phyloP scores from a whole-genome alignment of 1,140 invertebrate species.

The Pseudomyrmex gracilis region DNA sequence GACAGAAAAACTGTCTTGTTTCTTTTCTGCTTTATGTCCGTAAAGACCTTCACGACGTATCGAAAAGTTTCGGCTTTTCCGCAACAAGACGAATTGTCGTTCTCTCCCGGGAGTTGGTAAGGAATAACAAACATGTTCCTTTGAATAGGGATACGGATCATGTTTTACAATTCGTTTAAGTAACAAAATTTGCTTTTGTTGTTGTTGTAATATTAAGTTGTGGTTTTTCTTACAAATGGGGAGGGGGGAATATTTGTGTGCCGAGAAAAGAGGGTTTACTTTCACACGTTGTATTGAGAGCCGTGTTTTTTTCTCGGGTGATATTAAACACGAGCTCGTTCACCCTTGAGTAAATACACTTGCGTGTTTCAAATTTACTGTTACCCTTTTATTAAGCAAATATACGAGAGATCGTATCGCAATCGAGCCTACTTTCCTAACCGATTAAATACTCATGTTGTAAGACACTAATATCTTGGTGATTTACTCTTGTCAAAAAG shows the following conservation, averaged over 20 bases:
- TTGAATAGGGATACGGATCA: neutral
- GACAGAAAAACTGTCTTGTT: conserved; percentile 6
- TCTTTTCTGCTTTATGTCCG: neutral
- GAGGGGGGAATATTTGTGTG: neutral
- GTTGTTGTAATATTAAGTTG: neutral
- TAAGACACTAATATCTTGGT: neutral
- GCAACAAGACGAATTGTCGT: neutral
- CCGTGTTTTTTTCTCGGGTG: neutral
- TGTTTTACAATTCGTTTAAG: neutral
- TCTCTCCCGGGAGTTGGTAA: neutral
- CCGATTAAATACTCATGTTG: conserved; percentile 36
- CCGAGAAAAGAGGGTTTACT: conserved; percentile 1
- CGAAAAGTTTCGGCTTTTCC: neutral
- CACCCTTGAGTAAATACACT: conserved; percentile 7
- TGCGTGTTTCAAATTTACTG: conserved; percentile 40
- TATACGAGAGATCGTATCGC: conserved; percentile 19
- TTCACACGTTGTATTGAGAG: conserved; percentile 6
- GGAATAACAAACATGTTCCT: neutral
- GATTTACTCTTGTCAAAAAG: neutral
- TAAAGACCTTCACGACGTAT: neutral
- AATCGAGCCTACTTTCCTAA: conserved; percentile 18
- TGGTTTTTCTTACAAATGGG: neutral
- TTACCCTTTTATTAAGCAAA: conserved; percentile 31
- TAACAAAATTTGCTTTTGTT: neutral
- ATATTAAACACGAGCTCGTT: conserved; percentile 1